phyloP scores from a whole-genome alignment of 2,888 invertebrate species.

The Zelleria hepariella region DNA sequence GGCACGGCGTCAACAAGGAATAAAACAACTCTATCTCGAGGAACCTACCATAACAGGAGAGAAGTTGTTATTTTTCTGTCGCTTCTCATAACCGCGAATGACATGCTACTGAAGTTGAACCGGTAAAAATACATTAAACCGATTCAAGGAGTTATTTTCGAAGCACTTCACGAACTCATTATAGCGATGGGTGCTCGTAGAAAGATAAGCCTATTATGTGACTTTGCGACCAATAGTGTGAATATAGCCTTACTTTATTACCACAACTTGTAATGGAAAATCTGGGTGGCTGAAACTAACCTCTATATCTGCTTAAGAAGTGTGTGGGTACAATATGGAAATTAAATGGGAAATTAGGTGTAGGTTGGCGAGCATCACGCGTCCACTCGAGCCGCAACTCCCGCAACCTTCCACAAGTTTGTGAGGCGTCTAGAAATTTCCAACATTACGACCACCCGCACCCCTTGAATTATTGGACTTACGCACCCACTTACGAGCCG shows the following conservation, averaged over 20 bases:
- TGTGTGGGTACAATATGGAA: neutral
- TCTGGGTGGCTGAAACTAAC: neutral
- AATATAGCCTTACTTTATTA: neutral
- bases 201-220: neutral
- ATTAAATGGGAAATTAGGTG: conserved; percentile 12
- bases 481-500: conserved; percentile 53
- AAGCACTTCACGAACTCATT: neutral
- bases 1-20: neutral
- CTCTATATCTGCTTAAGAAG: neutral
- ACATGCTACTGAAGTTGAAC: neutral
- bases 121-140: neutral
- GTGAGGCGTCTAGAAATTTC: conserved; percentile 48
- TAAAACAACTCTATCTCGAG: neutral
- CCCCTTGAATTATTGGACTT: conserved; percentile 59
- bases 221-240: neutral
- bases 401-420: conserved; percentile 34
- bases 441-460: conserved; percentile 60
- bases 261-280: neutral
- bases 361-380: conserved; percentile 34
- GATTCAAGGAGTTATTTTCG: neutral
- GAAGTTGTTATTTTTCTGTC: neutral
- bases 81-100: neutral
- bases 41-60: neutral
- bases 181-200: neutral
- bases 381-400: conserved; percentile 34